These are phyloP conservation scores for Plemyria rubiginata DNA, from an alignment of 2,888 invertebrate species.

Conservation along the genomic window DNA sequence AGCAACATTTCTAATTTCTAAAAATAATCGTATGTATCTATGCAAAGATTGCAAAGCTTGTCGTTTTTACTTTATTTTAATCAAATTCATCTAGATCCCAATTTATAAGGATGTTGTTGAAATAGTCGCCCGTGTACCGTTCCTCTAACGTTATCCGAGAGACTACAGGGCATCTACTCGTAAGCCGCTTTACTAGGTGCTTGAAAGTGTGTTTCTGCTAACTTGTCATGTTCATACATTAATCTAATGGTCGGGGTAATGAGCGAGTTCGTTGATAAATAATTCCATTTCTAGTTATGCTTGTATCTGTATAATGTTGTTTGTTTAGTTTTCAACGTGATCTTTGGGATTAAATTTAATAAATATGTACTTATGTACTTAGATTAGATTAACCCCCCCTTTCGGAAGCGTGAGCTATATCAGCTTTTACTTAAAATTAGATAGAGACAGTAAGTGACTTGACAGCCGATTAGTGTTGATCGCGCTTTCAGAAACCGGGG, in stretches of 20 bases:
- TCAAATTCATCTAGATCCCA: background rate
- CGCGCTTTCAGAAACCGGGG: no score
- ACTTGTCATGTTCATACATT: conserved; percentile 25
- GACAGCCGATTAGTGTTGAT: no score
- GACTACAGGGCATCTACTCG: conserved; percentile 24
- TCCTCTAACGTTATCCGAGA: conserved; percentile 18
- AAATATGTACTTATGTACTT: no score
- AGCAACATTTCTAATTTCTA: background rate
- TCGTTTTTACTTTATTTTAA: background rate
- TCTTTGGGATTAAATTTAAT: no score
- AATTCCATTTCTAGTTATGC: background rate
- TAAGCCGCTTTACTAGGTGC: conserved; percentile 29
- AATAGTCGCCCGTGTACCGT: conserved; percentile 9
- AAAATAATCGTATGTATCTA: background rate
- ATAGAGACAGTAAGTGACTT: no score
- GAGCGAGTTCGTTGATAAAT: conserved; percentile 1
- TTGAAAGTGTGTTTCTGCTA: conserved; percentile 25
- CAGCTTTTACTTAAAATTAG: no score
- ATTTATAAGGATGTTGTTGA: background rate
- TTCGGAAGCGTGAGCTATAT: no score
- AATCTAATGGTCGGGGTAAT: background rate
- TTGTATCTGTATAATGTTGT: background rate
- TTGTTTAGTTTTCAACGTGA: background rate
- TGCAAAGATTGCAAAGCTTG: no score
- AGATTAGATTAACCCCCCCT: no score